phyloP scores from a whole-genome alignment of 2,113 vertebrate species.

The Pedetes capensis region DNA sequence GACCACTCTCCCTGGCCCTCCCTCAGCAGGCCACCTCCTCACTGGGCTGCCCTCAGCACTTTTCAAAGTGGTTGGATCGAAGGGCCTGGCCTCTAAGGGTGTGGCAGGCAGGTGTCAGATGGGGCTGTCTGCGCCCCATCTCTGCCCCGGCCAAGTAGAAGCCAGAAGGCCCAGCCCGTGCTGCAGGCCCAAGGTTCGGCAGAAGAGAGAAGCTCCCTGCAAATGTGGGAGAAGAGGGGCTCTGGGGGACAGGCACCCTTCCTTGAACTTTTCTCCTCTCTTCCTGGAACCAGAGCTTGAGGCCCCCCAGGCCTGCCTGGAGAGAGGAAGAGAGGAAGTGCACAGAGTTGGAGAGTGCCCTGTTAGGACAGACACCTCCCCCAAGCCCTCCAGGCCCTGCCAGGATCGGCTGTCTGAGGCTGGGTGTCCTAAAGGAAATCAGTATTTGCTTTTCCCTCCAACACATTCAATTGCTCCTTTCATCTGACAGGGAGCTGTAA shows the following conservation, averaged over 20 bases:
- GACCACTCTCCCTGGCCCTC: background rate
- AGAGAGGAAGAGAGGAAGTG: background rate
- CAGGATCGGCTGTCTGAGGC: background rate
- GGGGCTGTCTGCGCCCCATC: background rate
- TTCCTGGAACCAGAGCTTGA: background rate
- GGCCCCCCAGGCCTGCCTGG: background rate
- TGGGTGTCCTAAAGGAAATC: constrained; percentile 40
- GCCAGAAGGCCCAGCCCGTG: background rate
- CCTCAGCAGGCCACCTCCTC: background rate
- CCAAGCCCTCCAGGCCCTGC: background rate
- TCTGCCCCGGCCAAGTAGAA: background rate
- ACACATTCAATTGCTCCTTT: constrained; percentile 52
- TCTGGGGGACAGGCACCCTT: background rate
- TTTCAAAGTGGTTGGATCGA: background rate
- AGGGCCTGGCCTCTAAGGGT: background rate
- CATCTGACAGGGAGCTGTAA: constrained; percentile 61
- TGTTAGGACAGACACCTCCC: background rate
- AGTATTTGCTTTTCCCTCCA: constrained; percentile 51
- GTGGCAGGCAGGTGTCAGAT: background rate
- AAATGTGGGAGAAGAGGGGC: too few species aligned
- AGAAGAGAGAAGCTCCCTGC: background rate
- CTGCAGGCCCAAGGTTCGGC: background rate
- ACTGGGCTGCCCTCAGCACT: background rate
- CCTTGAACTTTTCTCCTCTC: background rate
- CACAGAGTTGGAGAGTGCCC: background rate